Base-by-base conservation (phyloP, 2,113 vertebrate species). In the Piprites chloris region DNA sequence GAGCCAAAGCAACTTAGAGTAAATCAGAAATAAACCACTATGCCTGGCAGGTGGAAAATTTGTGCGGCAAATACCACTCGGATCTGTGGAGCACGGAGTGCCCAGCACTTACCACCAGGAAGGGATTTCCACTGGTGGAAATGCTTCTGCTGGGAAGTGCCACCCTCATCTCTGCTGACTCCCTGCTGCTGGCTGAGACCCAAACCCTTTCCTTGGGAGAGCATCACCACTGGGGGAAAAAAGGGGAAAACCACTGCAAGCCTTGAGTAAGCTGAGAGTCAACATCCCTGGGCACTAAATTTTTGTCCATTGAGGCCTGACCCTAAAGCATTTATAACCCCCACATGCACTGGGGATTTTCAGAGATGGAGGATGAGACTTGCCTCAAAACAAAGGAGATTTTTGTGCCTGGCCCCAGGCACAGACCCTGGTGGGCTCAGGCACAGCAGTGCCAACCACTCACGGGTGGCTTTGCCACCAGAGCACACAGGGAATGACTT, bases 161-260 rank as follows among this genome's bases (percentile, higher is more conserved):
- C 61, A 63, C 18, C 47, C 11, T 32, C 27, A 21, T 2, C 55
- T 66, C 85, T 83, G 41, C 41, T 49, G 30, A n/a, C 17, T 74
- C 65, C 23, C 37, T 6, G 20, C 44, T 82, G 62, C 41, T 63
- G 58, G 44, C 63, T 68, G 46, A 66, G 46, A 52, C 55, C 27
- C 65, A 47, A 39, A 42, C 11, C 35, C 37, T 81, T 37, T 58
- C 55, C 46, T n/a, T 73, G 52, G 41, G 74, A 77, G 19, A 49
- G 30, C 46, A 81, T 32, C 46, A 59, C 7, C 2, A 4, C 0
- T 55, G 35, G 26, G 27, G 14, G 1, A 2, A 33, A 22, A 61
- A 9, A 8, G 4, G 8, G 50, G 16, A 22, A 90, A 85, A 14
- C 2, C 11, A 19, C 37, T 33, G n/a, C 13, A 24, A 78, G 33